Conservation (phyloP, 92 coral and sea anemone genomes). For the Pocillopora grandis region DNA sequence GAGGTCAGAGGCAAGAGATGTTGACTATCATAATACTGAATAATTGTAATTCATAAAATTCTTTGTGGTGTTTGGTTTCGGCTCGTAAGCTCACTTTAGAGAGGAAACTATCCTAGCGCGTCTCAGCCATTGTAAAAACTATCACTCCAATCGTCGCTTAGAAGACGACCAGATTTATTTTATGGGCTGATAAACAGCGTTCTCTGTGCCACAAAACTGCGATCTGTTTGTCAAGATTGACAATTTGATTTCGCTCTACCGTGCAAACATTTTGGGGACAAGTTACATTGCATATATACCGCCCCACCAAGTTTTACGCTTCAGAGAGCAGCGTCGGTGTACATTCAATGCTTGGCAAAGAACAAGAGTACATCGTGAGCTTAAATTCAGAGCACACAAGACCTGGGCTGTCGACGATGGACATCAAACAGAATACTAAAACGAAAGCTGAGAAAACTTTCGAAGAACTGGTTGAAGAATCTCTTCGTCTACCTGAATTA, state of each 20-base stretch:
- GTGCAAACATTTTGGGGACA: slow-evolving; percentile 29
- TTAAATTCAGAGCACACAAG: background rate
- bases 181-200: background rate
- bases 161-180: background rate
- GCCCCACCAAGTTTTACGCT: background rate
- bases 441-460: slow-evolving; percentile 50
- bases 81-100: background rate
- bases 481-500: slow-evolving; percentile 53
- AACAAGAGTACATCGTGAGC: background rate
- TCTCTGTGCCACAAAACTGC: slow-evolving; percentile 3
- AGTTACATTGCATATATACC: background rate
- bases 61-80: slow-evolving; percentile 49
- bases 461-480: slow-evolving; percentile 60
- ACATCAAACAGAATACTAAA: slow-evolving; percentile 10
- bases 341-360: slow-evolving; percentile 14
- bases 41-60: slow-evolving; percentile 40
- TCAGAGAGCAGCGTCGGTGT: background rate
- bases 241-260: slow-evolving; percentile 9
- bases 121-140: background rate
- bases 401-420: slow-evolving; percentile 10
- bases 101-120: background rate
- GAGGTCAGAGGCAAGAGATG: slow-evolving; percentile 23
- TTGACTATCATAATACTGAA: slow-evolving; percentile 34
- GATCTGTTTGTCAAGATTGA: slow-evolving; percentile 7
- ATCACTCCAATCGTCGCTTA: background rate